Percentiles rank a stretch among this genome's conserved stretches.
phyloP scores from a whole-genome alignment of 1,140 invertebrate species.

The Drosophila nebulosa region DNA sequence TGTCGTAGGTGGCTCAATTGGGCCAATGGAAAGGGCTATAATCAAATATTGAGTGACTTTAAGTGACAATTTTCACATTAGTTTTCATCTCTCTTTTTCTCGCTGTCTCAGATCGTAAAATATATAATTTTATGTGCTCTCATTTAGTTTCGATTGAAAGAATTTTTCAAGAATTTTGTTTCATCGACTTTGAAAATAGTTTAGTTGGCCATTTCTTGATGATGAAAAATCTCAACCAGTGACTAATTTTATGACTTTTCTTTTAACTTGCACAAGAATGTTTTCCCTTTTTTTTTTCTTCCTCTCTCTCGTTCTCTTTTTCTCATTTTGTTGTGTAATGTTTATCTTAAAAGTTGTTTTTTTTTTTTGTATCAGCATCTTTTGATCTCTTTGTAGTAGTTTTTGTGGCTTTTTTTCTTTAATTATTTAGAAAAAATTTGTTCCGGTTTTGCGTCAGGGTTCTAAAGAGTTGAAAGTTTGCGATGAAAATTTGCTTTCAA shows the following conservation, averaged over 20 bases:
- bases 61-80: conserved; percentile 73
- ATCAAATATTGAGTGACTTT: conserved; percentile 72
- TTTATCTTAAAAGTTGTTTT: conserved; percentile 36
- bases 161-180: conserved; percentile 17
- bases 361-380: conserved; percentile 30
- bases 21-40: conserved; percentile 18
- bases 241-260: conserved; percentile 32
- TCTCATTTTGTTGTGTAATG: conserved; percentile 19
- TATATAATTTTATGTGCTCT: conserved; percentile 1
- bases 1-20: conserved; percentile 71
- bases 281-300: neutral
- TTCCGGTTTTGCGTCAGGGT: conserved; percentile 38
- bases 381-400: conserved; percentile 34
- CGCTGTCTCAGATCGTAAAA: neutral
- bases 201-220: neutral
- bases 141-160: conserved; percentile 9
- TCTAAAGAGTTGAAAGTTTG: conserved; percentile 14
- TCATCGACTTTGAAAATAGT: neutral
- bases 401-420: neutral
- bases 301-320: neutral
- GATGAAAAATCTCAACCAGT: conserved; percentile 7
- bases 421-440: conserved; percentile 32
- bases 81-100: neutral
- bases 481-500: conserved; percentile 31
- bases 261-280: neutral